Evolutionary conservation across 35 echinoderm and acorn worm species (phyloP).

Genomic region (Nesometra sesokonis): DNA sequence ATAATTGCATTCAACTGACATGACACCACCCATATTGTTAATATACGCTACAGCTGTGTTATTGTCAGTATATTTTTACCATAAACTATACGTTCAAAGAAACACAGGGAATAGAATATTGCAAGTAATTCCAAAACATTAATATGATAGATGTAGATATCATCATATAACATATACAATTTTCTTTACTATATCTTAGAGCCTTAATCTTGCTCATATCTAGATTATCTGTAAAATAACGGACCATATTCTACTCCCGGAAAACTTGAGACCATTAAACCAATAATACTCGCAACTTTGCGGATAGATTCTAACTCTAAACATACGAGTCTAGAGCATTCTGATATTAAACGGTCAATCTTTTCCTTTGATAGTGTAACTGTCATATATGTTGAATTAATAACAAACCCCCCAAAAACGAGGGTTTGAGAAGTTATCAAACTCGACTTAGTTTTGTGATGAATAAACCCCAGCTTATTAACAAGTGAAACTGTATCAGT

Average conservation of each 20-base stretch:
- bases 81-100: not conserved
- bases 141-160: conserved; percentile 19
- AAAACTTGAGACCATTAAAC: conserved; percentile 8
- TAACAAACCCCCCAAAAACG: conserved; percentile 17
- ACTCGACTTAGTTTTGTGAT: conserved; percentile 27
- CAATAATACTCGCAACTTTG: conserved; percentile 13
- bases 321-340: conserved; percentile 1
- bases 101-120: conserved; percentile 4
- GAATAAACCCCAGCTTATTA: conserved; percentile 30
- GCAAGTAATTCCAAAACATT: conserved; percentile 19
- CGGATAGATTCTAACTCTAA: not conserved
- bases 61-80: conserved; percentile 53
- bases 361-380: conserved; percentile 22
- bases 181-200: conserved; percentile 30
- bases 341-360: not conserved
- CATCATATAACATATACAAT: conserved; percentile 40
- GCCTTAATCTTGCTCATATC: conserved; percentile 47
- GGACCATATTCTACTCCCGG: conserved; percentile 47
- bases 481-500: not conserved
- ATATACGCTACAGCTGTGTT: conserved; percentile 59
- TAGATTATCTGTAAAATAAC: conserved; percentile 41
- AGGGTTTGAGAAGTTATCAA: conserved; percentile 6
- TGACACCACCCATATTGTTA: conserved; percentile 40
- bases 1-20: conserved; percentile 44
- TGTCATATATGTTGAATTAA: conserved; percentile 37